Evolutionary conservation across 2,113 vertebrate species (phyloP), one percentile per base, ranked within the genome.

Genomic region (Haplotaxodon microlepis): DNA sequence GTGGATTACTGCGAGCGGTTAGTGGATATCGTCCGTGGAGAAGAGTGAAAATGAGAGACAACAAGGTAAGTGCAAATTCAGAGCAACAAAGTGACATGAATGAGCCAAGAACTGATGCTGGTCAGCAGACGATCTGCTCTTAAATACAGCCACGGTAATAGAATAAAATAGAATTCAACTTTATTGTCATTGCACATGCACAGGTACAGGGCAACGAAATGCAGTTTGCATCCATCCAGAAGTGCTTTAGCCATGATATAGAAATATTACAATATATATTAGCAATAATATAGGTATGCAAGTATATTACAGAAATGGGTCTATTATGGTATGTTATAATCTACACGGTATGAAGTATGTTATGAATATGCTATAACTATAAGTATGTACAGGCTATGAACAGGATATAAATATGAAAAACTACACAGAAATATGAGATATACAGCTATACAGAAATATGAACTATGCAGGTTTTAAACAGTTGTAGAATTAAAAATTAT

Each of bases 361-460:
- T 54, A 2, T 53, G 5, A 53, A 53, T 53, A 53, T 53, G 0
- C 50, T 53, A n/a, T n/a, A 53, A 53, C 1, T 53, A 6, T 53
- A 2, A 5, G 17, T 51, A n/a, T 53, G 50, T 53, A 53, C 51
- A 54, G 51, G n/a, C n/a, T 56, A 0, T 12, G 53, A 24, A 24
- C 11, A 7, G 21, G 53, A 24, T 12, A 12, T 56, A 27, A 56
- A 56, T 56, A 56, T 24, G 21, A 54, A 56, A 56, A 56, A n/a
- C 19, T 53, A 10, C 0, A 54, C 53, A 53, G 19, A 50, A 51
- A 53, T 53, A 0, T 53, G 51, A 53, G 3, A 3, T 42, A 2
- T 40, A 11, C 36, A 38, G 36, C 9, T 40, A 42, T 13, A 54
- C 53, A 53, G 19, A 50, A 51, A 53, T 53, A 0, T 53, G 51